Percentiles rank a stretch among this genome's conserved stretches.
phyloP scores from a whole-genome alignment of 2,113 vertebrate genomes.

The Rattus rattus region DNA sequence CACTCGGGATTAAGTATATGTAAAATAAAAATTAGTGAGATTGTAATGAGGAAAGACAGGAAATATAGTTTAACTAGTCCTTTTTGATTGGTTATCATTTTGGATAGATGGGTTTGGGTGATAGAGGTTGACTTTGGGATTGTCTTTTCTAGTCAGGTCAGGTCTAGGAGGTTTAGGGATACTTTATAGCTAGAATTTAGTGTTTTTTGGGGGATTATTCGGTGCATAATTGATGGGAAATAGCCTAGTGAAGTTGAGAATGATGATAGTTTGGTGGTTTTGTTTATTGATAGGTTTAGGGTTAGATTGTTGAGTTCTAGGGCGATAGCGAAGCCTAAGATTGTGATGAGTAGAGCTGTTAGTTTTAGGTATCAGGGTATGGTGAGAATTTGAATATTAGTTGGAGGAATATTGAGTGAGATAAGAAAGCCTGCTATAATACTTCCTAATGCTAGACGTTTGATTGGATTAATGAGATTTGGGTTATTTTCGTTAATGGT shows the following conservation, averaged over 20 bases:
- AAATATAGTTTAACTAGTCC: neutral
- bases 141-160: no score
- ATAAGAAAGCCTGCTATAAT: neutral
- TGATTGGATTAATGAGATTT: neutral
- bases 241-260: neutral
- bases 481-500: neutral
- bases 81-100: neutral
- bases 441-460: neutral
- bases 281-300: accelerated
- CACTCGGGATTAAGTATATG: neutral
- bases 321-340: accelerated
- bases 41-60: neutral
- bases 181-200: neutral
- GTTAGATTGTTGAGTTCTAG: neutral
- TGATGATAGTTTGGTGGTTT: accelerated
- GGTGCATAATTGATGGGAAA: accelerated
- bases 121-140: no score
- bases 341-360: neutral
- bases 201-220: accelerated
- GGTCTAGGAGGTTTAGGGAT: neutral
- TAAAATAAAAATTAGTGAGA: neutral
- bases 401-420: neutral
- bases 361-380: neutral
- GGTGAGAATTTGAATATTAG: neutral
- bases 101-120: no score